Conservation (phyloP, 2,797 vertebrate genomes). For the Vespertilio murinus region DNA sequence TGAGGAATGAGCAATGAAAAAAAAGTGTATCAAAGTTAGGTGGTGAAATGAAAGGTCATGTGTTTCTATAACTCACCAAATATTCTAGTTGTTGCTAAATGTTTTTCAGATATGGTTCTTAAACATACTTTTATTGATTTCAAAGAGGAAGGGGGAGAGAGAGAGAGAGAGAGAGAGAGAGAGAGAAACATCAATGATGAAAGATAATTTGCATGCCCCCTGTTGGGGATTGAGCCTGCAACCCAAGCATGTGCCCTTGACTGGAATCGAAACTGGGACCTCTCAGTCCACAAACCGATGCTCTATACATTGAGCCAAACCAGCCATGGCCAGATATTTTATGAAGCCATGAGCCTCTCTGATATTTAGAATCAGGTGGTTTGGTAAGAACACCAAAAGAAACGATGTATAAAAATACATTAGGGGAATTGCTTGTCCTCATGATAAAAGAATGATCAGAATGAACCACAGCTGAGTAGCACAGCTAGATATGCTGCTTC, state of each 20-base stretch:
- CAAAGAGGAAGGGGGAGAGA: no score
- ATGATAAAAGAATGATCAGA: constrained; percentile 46
- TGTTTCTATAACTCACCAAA: not conserved
- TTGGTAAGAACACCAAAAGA: not conserved
- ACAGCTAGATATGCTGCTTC: not conserved
- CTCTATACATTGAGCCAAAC: no score
- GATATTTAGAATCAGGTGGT: constrained; percentile 19
- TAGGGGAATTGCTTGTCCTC: constrained; percentile 23
- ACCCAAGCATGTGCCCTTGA: no score
- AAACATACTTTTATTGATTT: no score
- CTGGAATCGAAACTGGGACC: no score
- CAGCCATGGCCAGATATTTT: not conserved
- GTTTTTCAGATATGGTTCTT: not conserved
- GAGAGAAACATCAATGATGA: no score
- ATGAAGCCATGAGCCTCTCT: not conserved
- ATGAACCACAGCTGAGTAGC: constrained; percentile 9
- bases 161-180: no score
- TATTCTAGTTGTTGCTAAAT: not conserved
- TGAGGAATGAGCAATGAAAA: not conserved
- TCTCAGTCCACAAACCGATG: no score
- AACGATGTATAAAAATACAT: constrained; percentile 32
- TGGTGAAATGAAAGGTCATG: not conserved
- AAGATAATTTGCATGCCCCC: no score
- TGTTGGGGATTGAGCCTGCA: no score
- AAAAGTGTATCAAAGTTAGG: not conserved